phyloP scores from a whole-genome alignment of 2,797 vertebrate genomes.

The Enteromius argenteus region DNA sequence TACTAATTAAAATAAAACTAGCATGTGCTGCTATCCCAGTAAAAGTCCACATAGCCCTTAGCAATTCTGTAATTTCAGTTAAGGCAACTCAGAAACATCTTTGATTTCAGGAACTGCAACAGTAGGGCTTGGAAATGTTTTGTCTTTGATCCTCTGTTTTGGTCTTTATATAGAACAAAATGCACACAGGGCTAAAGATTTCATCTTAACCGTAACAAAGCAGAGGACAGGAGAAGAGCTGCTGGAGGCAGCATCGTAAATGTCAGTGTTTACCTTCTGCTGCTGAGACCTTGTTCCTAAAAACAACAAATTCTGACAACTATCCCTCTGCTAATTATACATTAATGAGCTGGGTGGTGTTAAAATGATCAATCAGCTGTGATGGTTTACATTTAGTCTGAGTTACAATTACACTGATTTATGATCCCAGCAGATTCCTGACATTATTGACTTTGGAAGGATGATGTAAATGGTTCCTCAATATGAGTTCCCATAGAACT shows the following conservation, averaged over 20 bases:
- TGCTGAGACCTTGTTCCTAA: background rate
- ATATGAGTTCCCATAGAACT: background rate
- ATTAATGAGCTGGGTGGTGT: constrained; percentile 23
- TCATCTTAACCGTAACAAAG: constrained; percentile 7
- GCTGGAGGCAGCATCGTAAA: background rate
- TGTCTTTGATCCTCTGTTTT: constrained; percentile 22
- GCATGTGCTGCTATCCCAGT: background rate
- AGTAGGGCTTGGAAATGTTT: background rate
- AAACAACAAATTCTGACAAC: background rate
- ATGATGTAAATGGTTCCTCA: constrained; percentile 10
- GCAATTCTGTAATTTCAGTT: constrained; percentile 5
- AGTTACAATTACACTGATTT: constrained; percentile 36
- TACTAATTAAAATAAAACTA: constrained; percentile 6
- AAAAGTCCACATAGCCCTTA: constrained; percentile 9
- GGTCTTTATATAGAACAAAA: constrained; percentile 24
- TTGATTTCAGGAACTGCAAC: constrained; percentile 15
- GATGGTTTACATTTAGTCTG: background rate
- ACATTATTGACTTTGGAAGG: constrained; percentile 31
- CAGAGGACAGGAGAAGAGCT: background rate
- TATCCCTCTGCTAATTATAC: background rate
- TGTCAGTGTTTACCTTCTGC: background rate
- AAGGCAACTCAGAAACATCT: constrained; percentile 1
- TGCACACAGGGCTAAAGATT: constrained; percentile 15
- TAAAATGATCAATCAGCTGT: constrained; percentile 8
- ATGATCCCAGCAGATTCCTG: constrained; percentile 20